These are phyloP conservation scores for Reticulitermes speratus DNA, from an alignment of 1,140 invertebrate genomes.

Conservation along the genomic window DNA sequence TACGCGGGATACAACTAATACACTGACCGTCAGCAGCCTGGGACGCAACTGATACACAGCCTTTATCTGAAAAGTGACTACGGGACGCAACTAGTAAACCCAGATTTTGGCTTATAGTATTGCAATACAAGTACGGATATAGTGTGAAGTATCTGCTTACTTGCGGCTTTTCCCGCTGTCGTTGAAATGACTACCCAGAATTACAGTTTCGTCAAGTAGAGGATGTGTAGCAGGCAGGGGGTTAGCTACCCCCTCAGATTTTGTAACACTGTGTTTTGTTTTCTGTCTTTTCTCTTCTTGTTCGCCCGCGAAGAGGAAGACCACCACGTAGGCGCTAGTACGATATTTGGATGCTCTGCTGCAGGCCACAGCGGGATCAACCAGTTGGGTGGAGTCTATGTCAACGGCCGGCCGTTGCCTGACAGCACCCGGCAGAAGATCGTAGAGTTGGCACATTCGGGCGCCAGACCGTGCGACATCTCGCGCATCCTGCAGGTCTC, in stretches of 20 bases:
- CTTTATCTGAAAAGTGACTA: too few relatives aligned
- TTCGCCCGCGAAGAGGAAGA: conserved; percentile 30
- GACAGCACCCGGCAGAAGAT: conserved; percentile 97
- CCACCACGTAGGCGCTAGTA: conserved; percentile 56
- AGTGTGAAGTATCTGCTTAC: too few relatives aligned
- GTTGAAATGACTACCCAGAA: too few relatives aligned
- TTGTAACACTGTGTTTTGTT: conserved; percentile 19
- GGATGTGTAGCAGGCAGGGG: neutral
- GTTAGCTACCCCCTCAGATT: conserved; percentile 10
- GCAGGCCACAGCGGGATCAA: conserved; percentile 96
- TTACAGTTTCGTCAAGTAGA: neutral
- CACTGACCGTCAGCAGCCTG: too few relatives aligned
- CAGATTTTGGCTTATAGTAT: too few relatives aligned
- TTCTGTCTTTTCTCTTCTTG: neutral
- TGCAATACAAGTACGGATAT: too few relatives aligned
- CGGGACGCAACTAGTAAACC: too few relatives aligned
- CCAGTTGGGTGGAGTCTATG: conserved; percentile 97
- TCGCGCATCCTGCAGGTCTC: conserved; percentile 94
- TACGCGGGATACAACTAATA: too few relatives aligned
- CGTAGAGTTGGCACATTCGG: conserved; percentile 95
- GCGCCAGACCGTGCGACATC: conserved; percentile 97
- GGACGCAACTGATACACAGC: too few relatives aligned
- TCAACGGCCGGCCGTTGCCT: conserved; percentile 94
- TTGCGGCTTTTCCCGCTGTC: too few relatives aligned
- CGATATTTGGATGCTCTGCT: conserved; percentile 72